These are phyloP conservation scores for Hypomecis punctinalis DNA, from an alignment of 2,888 invertebrate genomes.

Conservation along the genomic window DNA sequence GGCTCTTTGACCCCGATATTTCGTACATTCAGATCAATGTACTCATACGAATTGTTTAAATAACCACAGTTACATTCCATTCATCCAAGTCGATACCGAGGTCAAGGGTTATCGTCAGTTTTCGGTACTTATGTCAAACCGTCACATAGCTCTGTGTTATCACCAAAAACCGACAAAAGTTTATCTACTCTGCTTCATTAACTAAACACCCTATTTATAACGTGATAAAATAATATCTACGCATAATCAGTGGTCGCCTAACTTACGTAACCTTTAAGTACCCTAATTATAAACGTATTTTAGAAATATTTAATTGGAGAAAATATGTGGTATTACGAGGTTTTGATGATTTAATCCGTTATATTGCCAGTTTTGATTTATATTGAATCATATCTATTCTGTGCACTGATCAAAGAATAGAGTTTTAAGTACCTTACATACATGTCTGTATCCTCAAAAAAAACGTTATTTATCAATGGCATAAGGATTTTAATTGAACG, in stretches of 20 bases:
- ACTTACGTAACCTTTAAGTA: not conserved
- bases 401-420: too few relatives aligned
- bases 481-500: too few relatives aligned
- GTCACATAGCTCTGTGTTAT: conserved; percentile 17
- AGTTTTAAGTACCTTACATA: too few relatives aligned
- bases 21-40: too few relatives aligned
- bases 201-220: not conserved
- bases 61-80: conserved; percentile 19
- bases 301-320: too few relatives aligned
- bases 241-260: not conserved
- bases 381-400: too few relatives aligned
- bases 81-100: conserved; percentile 29
- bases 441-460: too few relatives aligned
- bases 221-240: not conserved
- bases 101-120: conserved; percentile 29
- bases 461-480: too few relatives aligned
- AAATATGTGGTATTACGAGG: too few relatives aligned
- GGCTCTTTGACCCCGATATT: not conserved
- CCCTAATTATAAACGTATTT: too few relatives aligned
- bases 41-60: not conserved
- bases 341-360: too few relatives aligned
- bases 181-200: not conserved
- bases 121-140: conserved; percentile 23
- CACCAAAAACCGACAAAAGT: not conserved
- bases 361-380: too few relatives aligned